A percentile compares a stretch with the other conserved stretches of the same genome.
Conservation (phyloP, 2,888 invertebrate species). For the Andrena bicolor region DNA sequence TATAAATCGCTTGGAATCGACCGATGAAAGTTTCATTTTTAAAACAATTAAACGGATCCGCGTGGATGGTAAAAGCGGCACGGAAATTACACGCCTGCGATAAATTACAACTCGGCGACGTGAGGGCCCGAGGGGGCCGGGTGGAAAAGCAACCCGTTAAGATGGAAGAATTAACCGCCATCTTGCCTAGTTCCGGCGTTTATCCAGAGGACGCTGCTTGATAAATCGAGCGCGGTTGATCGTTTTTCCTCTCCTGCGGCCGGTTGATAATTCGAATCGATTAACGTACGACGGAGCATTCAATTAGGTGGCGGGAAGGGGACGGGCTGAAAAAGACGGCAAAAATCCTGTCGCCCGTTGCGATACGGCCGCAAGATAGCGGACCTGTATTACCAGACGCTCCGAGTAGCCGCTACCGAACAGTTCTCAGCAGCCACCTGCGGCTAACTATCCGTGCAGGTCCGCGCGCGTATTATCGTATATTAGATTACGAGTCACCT, state of each 20-base stretch:
- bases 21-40: conserved; percentile 37
- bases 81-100: conserved; percentile 16
- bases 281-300: conserved; percentile 59
- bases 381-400: conserved; percentile 60
- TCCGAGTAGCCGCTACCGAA: conserved; percentile 48
- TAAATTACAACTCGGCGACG: conserved; percentile 28
- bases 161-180: neutral
- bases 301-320: conserved; percentile 46
- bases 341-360: conserved; percentile 34
- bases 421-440: conserved; percentile 55
- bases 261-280: conserved; percentile 57
- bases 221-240: conserved; percentile 42
- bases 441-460: conserved; percentile 53
- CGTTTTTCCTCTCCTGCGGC: neutral
- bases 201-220: conserved; percentile 14
- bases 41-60: conserved; percentile 36
- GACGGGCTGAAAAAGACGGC: conserved; percentile 31
- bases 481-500: conserved; percentile 66
- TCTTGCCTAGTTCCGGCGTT: conserved; percentile 2
- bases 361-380: conserved; percentile 46
- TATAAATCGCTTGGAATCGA: conserved; percentile 33
- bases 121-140: neutral
- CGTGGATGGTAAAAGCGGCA: too few species aligned
- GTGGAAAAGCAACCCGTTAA: neutral
- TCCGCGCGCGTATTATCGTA: conserved; percentile 52